Evolutionary conservation across 2,113 vertebrate species (phyloP).

Genomic region (Apodemus speciosus): DNA sequence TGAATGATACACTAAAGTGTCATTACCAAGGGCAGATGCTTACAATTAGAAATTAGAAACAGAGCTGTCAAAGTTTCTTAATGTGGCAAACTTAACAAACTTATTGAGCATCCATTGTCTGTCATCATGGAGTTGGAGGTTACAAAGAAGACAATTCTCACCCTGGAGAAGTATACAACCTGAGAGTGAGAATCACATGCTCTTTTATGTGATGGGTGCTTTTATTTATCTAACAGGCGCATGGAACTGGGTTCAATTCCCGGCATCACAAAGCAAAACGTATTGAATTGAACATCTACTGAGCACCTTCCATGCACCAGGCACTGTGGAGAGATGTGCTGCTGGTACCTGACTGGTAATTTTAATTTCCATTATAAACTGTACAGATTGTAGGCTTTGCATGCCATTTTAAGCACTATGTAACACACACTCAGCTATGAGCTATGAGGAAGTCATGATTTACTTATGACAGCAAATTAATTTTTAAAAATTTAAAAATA

Average conservation of each 20-base stretch:
- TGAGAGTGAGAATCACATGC: background rate
- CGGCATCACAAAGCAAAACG: background rate
- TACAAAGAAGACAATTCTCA: slow-evolving; percentile 3
- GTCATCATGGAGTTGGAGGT: background rate
- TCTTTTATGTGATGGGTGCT: slow-evolving; percentile 1
- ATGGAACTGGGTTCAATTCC: background rate
- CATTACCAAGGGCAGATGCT: background rate
- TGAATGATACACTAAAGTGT: slow-evolving; percentile 14
- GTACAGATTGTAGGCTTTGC: background rate
- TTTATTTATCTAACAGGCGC: background rate
- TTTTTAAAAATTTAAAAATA: slow-evolving; percentile 24
- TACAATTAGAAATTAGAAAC: slow-evolving; percentile 46
- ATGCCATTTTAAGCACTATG: background rate
- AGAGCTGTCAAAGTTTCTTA: slow-evolving; percentile 6
- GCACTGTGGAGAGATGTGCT: background rate
- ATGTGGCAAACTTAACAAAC: slow-evolving; percentile 18
- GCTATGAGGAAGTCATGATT: slow-evolving; percentile 16
- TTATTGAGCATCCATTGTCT: slow-evolving; percentile 2
- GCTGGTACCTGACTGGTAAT: background rate
- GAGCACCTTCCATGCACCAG: background rate
- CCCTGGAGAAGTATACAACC: background rate
- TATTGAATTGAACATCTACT: background rate
- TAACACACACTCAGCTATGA: background rate
- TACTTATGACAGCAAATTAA: slow-evolving; percentile 2
- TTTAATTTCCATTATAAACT: slow-evolving; percentile 50